These are phyloP conservation scores for Sebastes schlegelii DNA, from an alignment of 2,113 vertebrate species.

Conservation along the genomic window DNA sequence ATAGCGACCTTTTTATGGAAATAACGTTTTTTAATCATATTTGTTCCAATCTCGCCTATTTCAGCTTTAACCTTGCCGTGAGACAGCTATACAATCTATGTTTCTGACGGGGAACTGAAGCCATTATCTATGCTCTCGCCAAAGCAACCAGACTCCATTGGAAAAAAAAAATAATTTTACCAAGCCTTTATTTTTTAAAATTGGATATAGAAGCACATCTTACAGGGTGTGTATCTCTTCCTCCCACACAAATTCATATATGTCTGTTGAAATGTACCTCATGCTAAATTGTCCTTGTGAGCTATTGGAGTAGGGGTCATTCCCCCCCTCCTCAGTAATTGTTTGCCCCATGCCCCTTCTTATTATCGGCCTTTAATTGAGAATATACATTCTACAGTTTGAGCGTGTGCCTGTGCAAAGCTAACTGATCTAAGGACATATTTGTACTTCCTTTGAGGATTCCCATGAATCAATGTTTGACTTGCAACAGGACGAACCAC, in stretches of 20 bases:
- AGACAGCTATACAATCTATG: too few species aligned
- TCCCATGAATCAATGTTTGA: constrained; percentile 25
- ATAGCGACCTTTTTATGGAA: too few species aligned
- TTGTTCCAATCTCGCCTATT: too few species aligned
- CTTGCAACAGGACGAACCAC: constrained; percentile 34
- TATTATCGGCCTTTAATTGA: background rate
- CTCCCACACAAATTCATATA: background rate
- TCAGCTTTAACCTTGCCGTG: too few species aligned
- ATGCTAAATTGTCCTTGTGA: background rate
- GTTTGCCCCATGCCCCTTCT: too few species aligned
- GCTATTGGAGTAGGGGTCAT: background rate
- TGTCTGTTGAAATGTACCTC: background rate
- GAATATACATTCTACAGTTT: background rate
- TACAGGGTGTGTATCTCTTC: background rate
- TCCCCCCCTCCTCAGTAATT: too few species aligned
- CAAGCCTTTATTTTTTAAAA: background rate
- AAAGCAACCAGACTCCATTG: too few species aligned
- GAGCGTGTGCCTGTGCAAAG: background rate
- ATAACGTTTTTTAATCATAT: too few species aligned
- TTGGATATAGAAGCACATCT: background rate
- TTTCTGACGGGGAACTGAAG: too few species aligned
- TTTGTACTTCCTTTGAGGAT: background rate
- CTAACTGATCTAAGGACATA: background rate
- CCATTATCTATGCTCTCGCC: too few species aligned
- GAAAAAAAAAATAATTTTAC: too few species aligned